A percentile compares a stretch with the other conserved stretches of the same genome.
Conservation (phyloP, 2,888 invertebrate genomes). For the Caradrina kadenii region DNA sequence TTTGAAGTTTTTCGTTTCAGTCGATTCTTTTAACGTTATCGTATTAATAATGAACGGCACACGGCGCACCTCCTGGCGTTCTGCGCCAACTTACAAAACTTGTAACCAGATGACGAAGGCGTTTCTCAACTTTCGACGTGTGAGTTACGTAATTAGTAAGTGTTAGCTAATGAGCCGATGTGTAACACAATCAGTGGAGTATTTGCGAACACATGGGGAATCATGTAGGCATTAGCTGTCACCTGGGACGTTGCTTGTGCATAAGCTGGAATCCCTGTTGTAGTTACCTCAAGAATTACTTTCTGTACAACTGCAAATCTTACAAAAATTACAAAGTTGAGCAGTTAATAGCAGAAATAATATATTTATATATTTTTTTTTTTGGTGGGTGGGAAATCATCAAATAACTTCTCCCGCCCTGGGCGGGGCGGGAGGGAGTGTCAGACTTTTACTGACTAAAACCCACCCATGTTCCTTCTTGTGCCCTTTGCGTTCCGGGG, state of each 20-base stretch:
- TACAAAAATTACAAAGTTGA: too few species aligned
- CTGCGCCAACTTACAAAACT: constrained; percentile 32
- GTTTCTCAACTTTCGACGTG: constrained; percentile 20
- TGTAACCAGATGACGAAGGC: constrained; percentile 38
- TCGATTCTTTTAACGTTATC: neutral
- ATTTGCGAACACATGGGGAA: constrained; percentile 12
- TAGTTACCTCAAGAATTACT: too few species aligned
- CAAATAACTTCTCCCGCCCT: too few species aligned
- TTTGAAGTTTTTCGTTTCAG: neutral
- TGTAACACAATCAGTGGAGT: constrained; percentile 15
- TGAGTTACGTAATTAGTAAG: constrained; percentile 40
- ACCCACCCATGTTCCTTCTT: too few species aligned
- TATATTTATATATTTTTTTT: too few species aligned
- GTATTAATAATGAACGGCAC: neutral
- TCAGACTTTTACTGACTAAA: too few species aligned
- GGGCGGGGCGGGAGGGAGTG: too few species aligned
- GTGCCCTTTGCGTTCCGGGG: too few species aligned
- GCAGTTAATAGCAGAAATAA: too few species aligned
- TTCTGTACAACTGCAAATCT: too few species aligned
- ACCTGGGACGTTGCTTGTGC: neutral
- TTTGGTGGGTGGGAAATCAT: too few species aligned
- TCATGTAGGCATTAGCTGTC: neutral
- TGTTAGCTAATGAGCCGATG: constrained; percentile 40
- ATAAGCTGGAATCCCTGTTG: too few species aligned
- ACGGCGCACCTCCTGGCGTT: neutral